Evolutionary conservation across 1,140 invertebrate genomes (phyloP).

Genomic region (Antheraea mylitta): DNA sequence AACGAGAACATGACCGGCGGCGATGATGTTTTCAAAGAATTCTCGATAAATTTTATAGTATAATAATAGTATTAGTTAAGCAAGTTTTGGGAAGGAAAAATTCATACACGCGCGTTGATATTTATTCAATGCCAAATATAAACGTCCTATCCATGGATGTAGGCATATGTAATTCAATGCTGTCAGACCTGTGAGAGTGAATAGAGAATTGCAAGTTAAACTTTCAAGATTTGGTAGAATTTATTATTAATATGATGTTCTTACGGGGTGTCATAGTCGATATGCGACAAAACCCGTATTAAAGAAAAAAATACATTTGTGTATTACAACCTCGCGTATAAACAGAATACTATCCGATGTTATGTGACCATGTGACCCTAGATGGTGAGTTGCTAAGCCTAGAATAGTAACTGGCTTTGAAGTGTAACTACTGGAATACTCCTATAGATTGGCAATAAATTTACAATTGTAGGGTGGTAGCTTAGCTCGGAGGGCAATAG

Average conservation of each 20-base stretch:
- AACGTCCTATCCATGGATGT: no score
- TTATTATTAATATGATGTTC: no score
- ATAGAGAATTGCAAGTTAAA: no score
- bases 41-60: background rate
- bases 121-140: background rate
- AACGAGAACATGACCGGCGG: background rate
- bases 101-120: background rate
- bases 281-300: no score
- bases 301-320: no score
- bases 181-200: no score
- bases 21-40: background rate
- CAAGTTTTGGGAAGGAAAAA: background rate
- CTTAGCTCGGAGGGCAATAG: no score
- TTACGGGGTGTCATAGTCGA: no score
- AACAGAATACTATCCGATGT: background rate
- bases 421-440: background rate
- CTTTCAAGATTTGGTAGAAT: no score
- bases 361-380: background rate
- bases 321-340: no score
- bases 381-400: background rate
- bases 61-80: background rate
- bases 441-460: background rate
- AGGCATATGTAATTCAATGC: no score
- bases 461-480: background rate
- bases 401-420: background rate